These are phyloP conservation scores for Ophonus ardosiacus DNA, from an alignment of 2,888 invertebrate species.

Conservation along the genomic window DNA sequence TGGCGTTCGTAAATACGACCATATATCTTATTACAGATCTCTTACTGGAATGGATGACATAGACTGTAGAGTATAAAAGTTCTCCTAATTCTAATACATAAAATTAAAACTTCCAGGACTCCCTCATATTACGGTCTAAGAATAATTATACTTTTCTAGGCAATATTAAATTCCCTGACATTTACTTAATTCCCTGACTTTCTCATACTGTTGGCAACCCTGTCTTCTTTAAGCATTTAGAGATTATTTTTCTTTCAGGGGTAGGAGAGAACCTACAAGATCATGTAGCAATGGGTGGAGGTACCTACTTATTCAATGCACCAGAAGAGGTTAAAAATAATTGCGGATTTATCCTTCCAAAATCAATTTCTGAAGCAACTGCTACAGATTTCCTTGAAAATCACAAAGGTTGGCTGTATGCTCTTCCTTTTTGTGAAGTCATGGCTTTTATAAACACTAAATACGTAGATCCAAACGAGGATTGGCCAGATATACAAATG, in stretches of 20 bases:
- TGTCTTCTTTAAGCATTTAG: background rate
- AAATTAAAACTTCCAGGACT: too few relatives aligned
- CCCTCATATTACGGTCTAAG: too few relatives aligned
- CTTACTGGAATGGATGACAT: too few relatives aligned
- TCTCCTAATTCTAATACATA: too few relatives aligned
- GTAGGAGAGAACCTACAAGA: constrained; percentile 91
- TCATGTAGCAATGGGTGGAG: constrained; percentile 89
- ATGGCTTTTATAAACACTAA: constrained; percentile 88
- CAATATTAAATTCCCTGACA: too few relatives aligned
- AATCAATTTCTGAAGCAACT: constrained; percentile 80
- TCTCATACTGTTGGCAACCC: too few relatives aligned
- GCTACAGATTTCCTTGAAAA: constrained; percentile 81
- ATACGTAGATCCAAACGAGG: constrained; percentile 81
- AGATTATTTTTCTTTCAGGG: constrained; percentile 73
- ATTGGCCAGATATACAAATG: constrained; percentile 89
- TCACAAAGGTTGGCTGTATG: constrained; percentile 83
- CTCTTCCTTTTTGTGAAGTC: constrained; percentile 87
- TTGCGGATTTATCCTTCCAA: constrained; percentile 84
- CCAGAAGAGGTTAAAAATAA: constrained; percentile 75
- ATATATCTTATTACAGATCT: too few relatives aligned
- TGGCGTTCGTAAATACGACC: too few relatives aligned
- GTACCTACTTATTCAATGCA: constrained; percentile 80
- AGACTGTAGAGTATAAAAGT: too few relatives aligned
- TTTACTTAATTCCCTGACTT: too few relatives aligned
- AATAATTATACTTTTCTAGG: too few relatives aligned